Conservation (phyloP, 2,888 invertebrate species). For the Odontothrips loti region DNA sequence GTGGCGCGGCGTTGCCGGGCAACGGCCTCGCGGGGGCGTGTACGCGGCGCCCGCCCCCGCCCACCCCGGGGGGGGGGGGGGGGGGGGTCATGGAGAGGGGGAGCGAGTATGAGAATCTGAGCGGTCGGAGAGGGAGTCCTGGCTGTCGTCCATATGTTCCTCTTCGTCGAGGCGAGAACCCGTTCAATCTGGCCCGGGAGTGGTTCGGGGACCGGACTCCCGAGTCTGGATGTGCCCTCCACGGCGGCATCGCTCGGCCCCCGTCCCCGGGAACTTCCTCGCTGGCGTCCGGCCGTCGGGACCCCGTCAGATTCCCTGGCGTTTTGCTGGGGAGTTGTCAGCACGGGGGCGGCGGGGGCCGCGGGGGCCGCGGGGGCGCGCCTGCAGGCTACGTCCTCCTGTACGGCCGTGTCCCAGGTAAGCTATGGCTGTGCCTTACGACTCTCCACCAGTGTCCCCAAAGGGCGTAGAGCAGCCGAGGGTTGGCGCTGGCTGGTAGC, state of each 20-base stretch:
- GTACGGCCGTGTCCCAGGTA: too few species aligned
- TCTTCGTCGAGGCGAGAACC: not conserved
- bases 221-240: not conserved
- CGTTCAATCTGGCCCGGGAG: not conserved
- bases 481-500: too few species aligned
- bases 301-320: too few species aligned
- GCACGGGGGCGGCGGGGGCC: too few species aligned
- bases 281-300: too few species aligned
- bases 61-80: not conserved
- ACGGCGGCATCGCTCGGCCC: not conserved
- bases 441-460: too few species aligned
- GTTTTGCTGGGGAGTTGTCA: too few species aligned
- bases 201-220: not conserved
- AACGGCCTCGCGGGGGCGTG: not conserved
- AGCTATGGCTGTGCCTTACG: too few species aligned
- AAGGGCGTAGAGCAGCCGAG: too few species aligned
- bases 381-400: too few species aligned
- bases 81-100: not conserved
- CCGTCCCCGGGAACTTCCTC: not conserved
- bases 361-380: too few species aligned
- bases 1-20: not conserved
- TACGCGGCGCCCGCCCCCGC: not conserved
- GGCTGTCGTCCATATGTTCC: slow-evolving; percentile 14
- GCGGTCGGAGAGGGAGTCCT: not conserved
- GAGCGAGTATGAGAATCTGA: not conserved